Evolutionary conservation across 2,888 invertebrate genomes (phyloP).

Genomic region (Drosophila robusta): DNA sequence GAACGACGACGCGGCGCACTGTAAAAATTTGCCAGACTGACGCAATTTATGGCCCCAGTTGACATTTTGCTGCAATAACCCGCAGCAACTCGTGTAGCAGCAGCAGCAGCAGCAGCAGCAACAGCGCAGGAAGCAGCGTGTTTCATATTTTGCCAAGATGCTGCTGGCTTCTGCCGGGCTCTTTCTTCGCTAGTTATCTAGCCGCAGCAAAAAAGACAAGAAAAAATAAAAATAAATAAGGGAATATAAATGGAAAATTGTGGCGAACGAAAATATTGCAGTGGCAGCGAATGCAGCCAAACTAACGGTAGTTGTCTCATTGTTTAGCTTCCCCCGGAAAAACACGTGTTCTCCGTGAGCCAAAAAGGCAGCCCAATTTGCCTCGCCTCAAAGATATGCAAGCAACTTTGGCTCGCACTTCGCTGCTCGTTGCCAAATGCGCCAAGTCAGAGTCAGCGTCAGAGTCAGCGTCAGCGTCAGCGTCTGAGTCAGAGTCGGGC

Average conservation of each 20-base stretch:
- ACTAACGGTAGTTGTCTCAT: constrained; percentile 30
- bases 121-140: constrained; percentile 37
- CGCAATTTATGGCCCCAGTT: constrained; percentile 74
- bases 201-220: constrained; percentile 10
- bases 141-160: constrained; percentile 61
- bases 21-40: constrained; percentile 70
- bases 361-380: constrained; percentile 27
- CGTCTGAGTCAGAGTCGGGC: not conserved
- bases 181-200: constrained; percentile 21
- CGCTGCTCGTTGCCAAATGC: constrained; percentile 12
- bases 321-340: constrained; percentile 22
- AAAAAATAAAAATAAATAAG: constrained; percentile 26
- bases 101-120: constrained; percentile 14
- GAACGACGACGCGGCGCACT: constrained; percentile 23
- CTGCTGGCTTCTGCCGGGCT: constrained; percentile 9
- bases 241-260: constrained; percentile 60
- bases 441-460: constrained; percentile 4
- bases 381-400: constrained; percentile 21
- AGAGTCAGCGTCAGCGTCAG: no score
- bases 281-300: constrained; percentile 36
- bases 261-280: constrained; percentile 31
- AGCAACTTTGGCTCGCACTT: constrained; percentile 25
- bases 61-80: constrained; percentile 77
- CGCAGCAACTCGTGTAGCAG: constrained; percentile 51
- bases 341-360: constrained; percentile 33